phyloP scores from a whole-genome alignment of 2,888 invertebrate species.

The Caenorhabditis becei region DNA sequence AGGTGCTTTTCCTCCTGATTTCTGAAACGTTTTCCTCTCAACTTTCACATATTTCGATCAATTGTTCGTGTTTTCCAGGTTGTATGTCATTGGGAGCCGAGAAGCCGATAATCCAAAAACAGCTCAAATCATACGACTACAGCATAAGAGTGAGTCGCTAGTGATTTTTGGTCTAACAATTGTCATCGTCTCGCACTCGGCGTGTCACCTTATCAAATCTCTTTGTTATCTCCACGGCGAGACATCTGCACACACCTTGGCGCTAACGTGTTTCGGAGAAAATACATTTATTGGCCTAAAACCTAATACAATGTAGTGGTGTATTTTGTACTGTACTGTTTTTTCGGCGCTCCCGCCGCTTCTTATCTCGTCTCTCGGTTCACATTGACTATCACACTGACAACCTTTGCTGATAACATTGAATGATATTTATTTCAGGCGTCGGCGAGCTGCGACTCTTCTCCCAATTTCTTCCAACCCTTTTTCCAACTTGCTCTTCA shows the following conservation, averaged over 20 bases:
- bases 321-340: conserved; percentile 1
- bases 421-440: conserved; percentile 51
- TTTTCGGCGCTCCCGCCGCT: not conserved
- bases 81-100: conserved; percentile 33
- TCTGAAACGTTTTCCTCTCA: not conserved
- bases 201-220: conserved; percentile 25
- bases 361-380: conserved; percentile 3
- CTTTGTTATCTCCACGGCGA: conserved; percentile 6
- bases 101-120: conserved; percentile 14
- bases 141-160: conserved; percentile 41
- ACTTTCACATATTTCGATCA: not conserved
- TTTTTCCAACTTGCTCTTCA: conserved; percentile 62
- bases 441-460: conserved; percentile 42
- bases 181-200: conserved; percentile 15
- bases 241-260: conserved; percentile 9
- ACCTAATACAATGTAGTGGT: conserved; percentile 13
- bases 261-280: conserved; percentile 2
- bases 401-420: not conserved
- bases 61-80: conserved; percentile 8
- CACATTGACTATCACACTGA: conserved; percentile 9
- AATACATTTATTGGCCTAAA: conserved; percentile 27
- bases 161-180: conserved; percentile 25
- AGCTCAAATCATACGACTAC: conserved; percentile 59
- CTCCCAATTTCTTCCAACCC: conserved; percentile 47
- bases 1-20: not conserved